Base-by-base conservation (phyloP, 2,888 invertebrate species). In the Cenopis cana region DNA sequence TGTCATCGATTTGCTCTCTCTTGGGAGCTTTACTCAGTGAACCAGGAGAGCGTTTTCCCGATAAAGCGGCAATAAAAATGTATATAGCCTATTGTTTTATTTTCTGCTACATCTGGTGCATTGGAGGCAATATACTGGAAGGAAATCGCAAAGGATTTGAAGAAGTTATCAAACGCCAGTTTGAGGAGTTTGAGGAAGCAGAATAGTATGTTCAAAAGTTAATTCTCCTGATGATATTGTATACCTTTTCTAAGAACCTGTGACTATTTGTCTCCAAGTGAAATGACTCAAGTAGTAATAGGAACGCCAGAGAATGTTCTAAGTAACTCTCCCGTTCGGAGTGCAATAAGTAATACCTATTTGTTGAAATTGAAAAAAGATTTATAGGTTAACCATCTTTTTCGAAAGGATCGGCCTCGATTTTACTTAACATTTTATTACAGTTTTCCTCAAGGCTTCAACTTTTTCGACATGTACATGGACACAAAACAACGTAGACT, bases 91-190 rank as follows among this genome's bases (percentile, higher is more conserved):
- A 97, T 80, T 95, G 96, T 33, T 98, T 98, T 82, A 91, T 97
- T 38, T 98, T 98, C 90, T 94, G 96, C 60, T 97, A 96, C 79
- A 87, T 98, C 0, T 98, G 98, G 98, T 94, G 96, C 1, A 88
- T 98, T 20, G 98, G 97, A n/a, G 98, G 98, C 0, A 98, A 98
- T 84, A 94, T 97, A 4, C 85, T 94, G 2, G 97, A 98, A 74
- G 81, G 85, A 0, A 95, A 96, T 68, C 94, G 97, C 77, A 95
- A 95, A 64, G 86, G 90, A 5, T 96, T 97, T 76, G 98, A 98
- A 82, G 90, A 94, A 11, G 94, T 95, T 77, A 94, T 97, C 65
- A 94, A 95, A 76, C 90, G 95, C 18, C 95, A 96, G 81, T 96
- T 96, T 81, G 96, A 96, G 52, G 94, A 95, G n/a, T 95, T 94